Conservation (phyloP, 2,888 invertebrate species). For the Oeneis ivallda region DNA sequence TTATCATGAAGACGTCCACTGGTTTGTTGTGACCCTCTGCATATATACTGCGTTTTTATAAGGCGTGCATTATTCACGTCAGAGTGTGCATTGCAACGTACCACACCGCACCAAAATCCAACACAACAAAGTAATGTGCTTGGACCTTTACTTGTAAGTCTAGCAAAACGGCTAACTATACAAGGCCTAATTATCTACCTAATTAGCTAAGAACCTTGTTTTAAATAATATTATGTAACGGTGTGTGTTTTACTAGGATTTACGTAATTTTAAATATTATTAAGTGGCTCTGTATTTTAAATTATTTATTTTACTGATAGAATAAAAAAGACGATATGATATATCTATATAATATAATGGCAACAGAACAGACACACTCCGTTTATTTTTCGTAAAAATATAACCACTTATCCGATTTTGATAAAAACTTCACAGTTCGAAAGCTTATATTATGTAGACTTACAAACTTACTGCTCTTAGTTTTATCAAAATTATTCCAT, state of each 20-base stretch:
- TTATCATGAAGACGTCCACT: too few relatives aligned
- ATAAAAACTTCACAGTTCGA: background rate
- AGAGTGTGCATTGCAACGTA: too few relatives aligned
- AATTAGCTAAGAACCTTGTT: background rate
- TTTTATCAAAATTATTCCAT: too few relatives aligned
- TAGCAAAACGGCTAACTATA: constrained; percentile 4
- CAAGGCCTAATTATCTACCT: constrained; percentile 25
- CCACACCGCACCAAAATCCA: too few relatives aligned
- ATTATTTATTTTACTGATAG: constrained; percentile 20
- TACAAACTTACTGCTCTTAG: too few relatives aligned
- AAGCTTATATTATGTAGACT: too few relatives aligned
- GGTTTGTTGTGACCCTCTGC: too few relatives aligned
- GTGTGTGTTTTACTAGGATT: constrained; percentile 6
- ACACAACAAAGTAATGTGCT: too few relatives aligned
- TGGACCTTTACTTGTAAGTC: background rate
- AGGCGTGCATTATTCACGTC: too few relatives aligned
- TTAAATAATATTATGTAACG: background rate
- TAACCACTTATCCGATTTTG: background rate
- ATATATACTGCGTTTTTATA: too few relatives aligned
- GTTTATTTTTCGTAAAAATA: background rate
- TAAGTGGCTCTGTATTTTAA: constrained; percentile 9
- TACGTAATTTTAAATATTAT: constrained; percentile 12
- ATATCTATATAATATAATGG: background rate
- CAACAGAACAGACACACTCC: too few relatives aligned
- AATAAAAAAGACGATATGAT: too few relatives aligned